Percentiles rank a stretch among this genome's conserved stretches.
These are phyloP conservation scores for Eufriesea mexicana DNA, from an alignment of 1,140 invertebrate genomes.

Conservation along the genomic window DNA sequence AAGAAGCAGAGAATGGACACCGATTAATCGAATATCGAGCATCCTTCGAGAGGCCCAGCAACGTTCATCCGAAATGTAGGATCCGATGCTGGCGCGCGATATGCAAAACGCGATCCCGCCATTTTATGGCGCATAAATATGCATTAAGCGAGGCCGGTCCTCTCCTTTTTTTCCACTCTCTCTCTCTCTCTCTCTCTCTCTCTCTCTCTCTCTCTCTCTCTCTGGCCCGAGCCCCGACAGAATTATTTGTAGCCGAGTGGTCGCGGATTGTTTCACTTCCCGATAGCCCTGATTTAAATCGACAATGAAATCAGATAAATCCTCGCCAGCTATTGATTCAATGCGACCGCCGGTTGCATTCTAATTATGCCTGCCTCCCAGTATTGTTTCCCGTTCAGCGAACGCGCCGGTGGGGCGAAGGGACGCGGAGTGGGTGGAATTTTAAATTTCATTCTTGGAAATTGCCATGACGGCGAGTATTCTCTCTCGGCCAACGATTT, in stretches of 20 bases:
- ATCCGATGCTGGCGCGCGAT: not conserved
- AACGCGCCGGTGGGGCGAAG: not conserved
- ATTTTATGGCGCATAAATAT: slow-evolving; percentile 41
- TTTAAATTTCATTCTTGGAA: slow-evolving; percentile 10
- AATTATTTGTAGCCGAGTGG: slow-evolving; percentile 34
- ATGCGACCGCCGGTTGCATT: slow-evolving; percentile 4
- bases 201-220: too few species aligned
- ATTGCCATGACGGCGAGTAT: not conserved
- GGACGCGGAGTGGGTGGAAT: not conserved
- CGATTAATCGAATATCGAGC: slow-evolving; percentile 27
- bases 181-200: not conserved
- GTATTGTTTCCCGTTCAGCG: not conserved
- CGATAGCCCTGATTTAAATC: slow-evolving; percentile 41
- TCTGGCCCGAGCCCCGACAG: slow-evolving; percentile 25
- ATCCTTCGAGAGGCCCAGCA: slow-evolving; percentile 22
- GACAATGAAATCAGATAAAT: slow-evolving; percentile 46
- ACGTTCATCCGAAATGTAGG: not conserved
- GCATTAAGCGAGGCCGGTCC: not conserved
- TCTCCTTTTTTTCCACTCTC: not conserved
- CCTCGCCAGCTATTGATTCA: slow-evolving; percentile 17
- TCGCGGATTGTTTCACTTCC: slow-evolving; percentile 31
- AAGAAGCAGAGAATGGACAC: not conserved
- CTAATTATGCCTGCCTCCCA: slow-evolving; percentile 19
- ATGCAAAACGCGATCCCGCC: slow-evolving; percentile 13
- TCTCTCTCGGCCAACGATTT: not conserved